Conservation (phyloP, 2,797 vertebrate genomes). For the Alectoris magna region DNA sequence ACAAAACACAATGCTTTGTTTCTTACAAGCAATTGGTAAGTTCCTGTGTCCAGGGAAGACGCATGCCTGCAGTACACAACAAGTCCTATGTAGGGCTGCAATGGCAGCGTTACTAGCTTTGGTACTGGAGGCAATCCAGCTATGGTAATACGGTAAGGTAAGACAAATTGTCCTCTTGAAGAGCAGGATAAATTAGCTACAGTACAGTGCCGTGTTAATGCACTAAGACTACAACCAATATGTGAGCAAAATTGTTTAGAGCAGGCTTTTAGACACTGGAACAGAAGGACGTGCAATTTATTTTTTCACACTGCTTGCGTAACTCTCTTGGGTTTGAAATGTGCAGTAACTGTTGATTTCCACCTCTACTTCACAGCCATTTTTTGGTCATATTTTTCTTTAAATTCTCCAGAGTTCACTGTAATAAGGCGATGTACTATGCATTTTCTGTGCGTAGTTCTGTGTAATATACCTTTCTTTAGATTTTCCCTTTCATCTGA, state of each 20-base stretch:
- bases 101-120: neutral
- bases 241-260: neutral
- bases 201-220: neutral
- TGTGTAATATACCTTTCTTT: neutral
- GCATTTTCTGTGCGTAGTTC: neutral
- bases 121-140: neutral
- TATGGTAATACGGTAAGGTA: neutral
- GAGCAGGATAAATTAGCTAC: neutral
- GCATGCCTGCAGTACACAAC: neutral
- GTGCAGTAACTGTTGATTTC: neutral
- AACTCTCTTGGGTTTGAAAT: neutral
- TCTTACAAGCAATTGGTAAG: neutral
- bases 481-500: neutral
- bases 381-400: neutral
- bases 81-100: neutral
- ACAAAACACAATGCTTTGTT: neutral
- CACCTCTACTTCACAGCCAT: neutral
- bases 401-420: neutral
- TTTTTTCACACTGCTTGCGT: neutral
- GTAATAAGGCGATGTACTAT: neutral
- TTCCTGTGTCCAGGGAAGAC: fast-evolving
- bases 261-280: neutral
- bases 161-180: neutral
- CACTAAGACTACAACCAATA: neutral
- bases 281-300: neutral